Evolutionary conservation across 2,113 vertebrate species (phyloP).

Genomic region (Verasper variegatus): DNA sequence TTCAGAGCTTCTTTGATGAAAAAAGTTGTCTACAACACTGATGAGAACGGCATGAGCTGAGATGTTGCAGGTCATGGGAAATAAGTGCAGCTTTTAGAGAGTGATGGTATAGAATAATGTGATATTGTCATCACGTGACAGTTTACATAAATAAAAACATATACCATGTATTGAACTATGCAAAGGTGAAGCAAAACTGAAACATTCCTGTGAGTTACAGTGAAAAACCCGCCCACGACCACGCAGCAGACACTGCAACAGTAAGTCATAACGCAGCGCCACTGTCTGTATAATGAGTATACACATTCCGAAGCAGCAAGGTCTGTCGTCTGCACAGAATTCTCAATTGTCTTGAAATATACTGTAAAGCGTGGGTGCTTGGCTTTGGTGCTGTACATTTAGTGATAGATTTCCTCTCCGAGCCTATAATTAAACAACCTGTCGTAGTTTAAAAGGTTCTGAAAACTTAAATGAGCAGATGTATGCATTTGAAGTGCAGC

Average conservation of each 20-base stretch:
- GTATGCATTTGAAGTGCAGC: conserved; percentile 78
- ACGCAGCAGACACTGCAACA: conserved; percentile 13
- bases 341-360: conserved; percentile 8
- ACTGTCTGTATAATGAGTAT: not conserved
- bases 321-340: not conserved
- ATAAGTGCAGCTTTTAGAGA: too few species aligned
- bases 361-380: not conserved
- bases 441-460: conserved; percentile 72
- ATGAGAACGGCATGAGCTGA: too few species aligned
- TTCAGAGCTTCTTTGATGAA: too few species aligned
- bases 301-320: conserved; percentile 1
- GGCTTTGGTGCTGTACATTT: conserved; percentile 36
- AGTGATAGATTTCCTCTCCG: conserved; percentile 41
- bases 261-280: conserved; percentile 18
- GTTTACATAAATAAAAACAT: not conserved
- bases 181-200: conserved; percentile 5
- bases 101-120: too few species aligned
- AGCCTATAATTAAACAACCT: conserved; percentile 77
- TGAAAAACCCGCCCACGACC: conserved; percentile 3
- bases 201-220: conserved; percentile 16
- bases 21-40: too few species aligned
- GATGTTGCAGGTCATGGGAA: too few species aligned
- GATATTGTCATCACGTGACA: too few species aligned
- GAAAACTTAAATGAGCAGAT: conserved; percentile 79
- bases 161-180: not conserved